Evolutionary conservation across 2,113 vertebrate genomes (phyloP).

Genomic region (Passer domesticus): DNA sequence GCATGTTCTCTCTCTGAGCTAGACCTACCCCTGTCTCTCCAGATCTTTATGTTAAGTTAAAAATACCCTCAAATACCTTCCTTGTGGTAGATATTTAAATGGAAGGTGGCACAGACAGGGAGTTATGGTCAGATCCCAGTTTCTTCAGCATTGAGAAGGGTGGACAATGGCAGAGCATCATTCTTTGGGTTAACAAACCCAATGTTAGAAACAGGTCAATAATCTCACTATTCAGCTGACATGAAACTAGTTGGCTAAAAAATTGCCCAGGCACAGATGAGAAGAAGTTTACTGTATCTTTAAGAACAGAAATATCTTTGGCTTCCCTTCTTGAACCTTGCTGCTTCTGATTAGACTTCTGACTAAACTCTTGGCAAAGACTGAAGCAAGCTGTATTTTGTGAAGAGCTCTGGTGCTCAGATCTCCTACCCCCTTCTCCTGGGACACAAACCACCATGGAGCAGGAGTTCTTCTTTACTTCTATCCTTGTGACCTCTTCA

Average conservation of each 20-base stretch:
- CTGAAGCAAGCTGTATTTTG: background rate
- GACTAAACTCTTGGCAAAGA: background rate
- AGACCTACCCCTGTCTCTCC: background rate
- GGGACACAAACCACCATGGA: background rate
- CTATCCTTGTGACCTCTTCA: background rate
- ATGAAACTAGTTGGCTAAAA: background rate
- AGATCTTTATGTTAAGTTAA: background rate
- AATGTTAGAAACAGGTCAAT: background rate
- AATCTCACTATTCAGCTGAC: background rate
- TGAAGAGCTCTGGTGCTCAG: background rate
- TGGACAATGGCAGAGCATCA: background rate
- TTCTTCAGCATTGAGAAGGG: background rate
- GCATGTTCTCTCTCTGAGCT: background rate
- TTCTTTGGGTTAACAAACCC: background rate
- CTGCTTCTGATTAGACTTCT: background rate
- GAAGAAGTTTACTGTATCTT: background rate
- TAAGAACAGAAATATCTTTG: background rate
- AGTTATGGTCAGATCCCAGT: accelerated
- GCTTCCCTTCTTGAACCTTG: background rate
- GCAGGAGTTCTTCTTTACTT: background rate
- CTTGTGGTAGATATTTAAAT: accelerated
- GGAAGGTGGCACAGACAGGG: background rate
- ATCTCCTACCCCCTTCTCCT: background rate
- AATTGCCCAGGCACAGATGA: background rate
- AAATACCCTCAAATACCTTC: background rate